A percentile compares a stretch with the other conserved stretches of the same genome.
These are phyloP conservation scores for Rotaria magnacalcarata DNA, from an alignment of 2,888 invertebrate genomes.

Conservation along the genomic window DNA sequence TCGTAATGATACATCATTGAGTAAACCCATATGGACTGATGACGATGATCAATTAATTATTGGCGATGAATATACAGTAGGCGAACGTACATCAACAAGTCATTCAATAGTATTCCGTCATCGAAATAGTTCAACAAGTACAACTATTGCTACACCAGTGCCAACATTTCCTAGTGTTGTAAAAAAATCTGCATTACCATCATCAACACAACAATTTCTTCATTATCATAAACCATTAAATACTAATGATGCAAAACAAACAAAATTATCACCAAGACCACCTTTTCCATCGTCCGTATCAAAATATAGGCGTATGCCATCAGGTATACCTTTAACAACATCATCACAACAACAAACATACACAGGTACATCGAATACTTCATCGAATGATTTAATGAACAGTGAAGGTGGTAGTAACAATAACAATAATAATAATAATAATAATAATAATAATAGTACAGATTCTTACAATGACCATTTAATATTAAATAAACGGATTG, in stretches of 20 bases:
- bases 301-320: background rate
- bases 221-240: background rate
- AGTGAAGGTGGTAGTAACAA: background rate
- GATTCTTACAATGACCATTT: conserved; percentile 14
- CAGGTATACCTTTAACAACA: background rate
- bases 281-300: background rate
- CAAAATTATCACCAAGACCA: conserved; percentile 27
- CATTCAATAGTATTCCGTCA: conserved; percentile 26
- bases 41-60: conserved; percentile 35
- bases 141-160: background rate
- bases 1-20: conserved; percentile 35
- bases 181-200: background rate
- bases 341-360: conserved; percentile 9
- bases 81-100: conserved; percentile 30
- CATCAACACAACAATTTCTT: conserved; percentile 2
- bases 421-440: background rate
- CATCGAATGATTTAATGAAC: background rate
- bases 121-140: conserved; percentile 20
- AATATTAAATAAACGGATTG: conserved; percentile 4
- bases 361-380: background rate
- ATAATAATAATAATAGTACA: background rate
- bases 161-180: conserved; percentile 21
- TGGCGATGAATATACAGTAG: background rate
- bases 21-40: conserved; percentile 17
- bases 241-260: background rate